A percentile compares a stretch with the other conserved stretches of the same genome.
Evolutionary conservation across 2,888 invertebrate genomes (phyloP).

Genomic region (Spisula solida): DNA sequence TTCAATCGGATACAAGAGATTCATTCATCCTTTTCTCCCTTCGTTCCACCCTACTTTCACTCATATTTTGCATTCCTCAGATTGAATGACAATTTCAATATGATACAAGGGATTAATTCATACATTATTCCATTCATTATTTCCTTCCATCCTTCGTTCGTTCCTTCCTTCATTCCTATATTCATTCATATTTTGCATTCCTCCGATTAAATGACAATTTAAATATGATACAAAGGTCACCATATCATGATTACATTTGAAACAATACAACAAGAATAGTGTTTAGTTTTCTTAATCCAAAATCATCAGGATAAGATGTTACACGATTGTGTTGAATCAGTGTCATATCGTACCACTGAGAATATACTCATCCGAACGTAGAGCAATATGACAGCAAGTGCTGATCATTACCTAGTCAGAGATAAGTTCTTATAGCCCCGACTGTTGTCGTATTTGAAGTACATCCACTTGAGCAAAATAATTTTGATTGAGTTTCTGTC

Average conservation of each 20-base stretch:
- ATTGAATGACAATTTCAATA: no score
- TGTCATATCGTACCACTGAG: conserved; percentile 14
- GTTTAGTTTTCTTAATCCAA: conserved; percentile 14
- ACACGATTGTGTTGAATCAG: background rate
- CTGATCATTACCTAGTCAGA: background rate
- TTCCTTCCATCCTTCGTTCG: background rate
- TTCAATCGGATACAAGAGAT: no score
- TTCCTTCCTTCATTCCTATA: no score
- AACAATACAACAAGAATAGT: background rate
- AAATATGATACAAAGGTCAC: background rate
- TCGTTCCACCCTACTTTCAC: no score
- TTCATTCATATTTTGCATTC: background rate
- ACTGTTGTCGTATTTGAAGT: background rate
- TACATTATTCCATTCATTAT: background rate
- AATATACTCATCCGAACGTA: background rate
- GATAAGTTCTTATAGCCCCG: background rate
- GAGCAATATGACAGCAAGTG: background rate
- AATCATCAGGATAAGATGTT: conserved; percentile 12
- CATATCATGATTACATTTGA: background rate
- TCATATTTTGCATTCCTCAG: no score
- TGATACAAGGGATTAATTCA: no score
- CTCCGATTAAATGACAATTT: background rate
- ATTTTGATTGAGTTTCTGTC: conserved; percentile 26
- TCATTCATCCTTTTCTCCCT: background rate
- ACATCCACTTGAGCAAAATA: conserved; percentile 29